Evolutionary conservation across 2,888 invertebrate species (phyloP).

Genomic region (Protonemura montana): DNA sequence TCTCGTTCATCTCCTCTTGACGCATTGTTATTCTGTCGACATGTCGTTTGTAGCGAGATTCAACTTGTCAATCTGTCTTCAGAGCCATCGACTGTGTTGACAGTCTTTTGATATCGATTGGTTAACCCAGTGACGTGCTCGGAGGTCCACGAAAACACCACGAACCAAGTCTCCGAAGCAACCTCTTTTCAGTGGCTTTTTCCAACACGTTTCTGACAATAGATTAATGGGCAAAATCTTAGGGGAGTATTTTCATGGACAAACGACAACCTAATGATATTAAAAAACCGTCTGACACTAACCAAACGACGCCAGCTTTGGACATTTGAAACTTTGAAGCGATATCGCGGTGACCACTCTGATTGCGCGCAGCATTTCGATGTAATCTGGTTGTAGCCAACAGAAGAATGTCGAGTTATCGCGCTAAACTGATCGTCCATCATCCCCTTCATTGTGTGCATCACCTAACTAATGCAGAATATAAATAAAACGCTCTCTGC

Average conservation of each 20-base stretch:
- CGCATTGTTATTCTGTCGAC: constrained; percentile 7
- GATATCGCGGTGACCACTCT: neutral
- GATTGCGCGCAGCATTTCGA: neutral
- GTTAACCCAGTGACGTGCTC: neutral
- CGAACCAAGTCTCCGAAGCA: too few relatives aligned
- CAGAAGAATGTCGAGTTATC: neutral
- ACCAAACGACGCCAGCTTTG: too few relatives aligned
- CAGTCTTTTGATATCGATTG: neutral
- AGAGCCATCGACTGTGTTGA: neutral
- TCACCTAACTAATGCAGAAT: neutral
- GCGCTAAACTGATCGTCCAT: neutral
- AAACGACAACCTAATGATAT: too few relatives aligned
- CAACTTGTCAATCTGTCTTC: neutral
- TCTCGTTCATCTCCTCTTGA: neutral
- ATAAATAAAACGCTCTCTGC: constrained; percentile 1
- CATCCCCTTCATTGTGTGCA: neutral
- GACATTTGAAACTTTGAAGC: neutral
- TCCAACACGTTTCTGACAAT: too few relatives aligned
- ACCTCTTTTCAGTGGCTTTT: too few relatives aligned
- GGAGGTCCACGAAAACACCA: too few relatives aligned
- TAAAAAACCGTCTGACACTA: too few relatives aligned
- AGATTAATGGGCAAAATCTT: too few relatives aligned
- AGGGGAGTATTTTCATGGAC: too few relatives aligned
- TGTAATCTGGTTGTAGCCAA: neutral
- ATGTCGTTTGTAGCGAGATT: neutral